phyloP scores from a whole-genome alignment of 2,888 invertebrate genomes.

The Mallateleia sp. region DNA sequence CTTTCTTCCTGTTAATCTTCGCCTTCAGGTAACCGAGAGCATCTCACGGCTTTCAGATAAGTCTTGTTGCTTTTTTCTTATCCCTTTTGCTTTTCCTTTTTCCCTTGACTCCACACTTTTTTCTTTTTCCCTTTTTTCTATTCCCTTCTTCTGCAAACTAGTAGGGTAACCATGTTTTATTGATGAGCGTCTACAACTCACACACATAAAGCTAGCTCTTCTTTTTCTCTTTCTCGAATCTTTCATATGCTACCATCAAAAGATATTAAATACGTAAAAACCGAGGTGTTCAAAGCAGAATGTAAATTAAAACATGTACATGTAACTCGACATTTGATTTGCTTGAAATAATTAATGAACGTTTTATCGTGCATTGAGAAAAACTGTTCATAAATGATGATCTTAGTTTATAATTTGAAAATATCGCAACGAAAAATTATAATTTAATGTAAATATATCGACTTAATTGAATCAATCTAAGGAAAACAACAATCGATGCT shows the following conservation, averaged over 20 bases:
- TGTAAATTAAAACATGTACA: constrained; percentile 41
- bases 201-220: constrained; percentile 70
- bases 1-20: constrained; percentile 34
- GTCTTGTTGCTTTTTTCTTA: constrained; percentile 46
- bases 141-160: constrained; percentile 54
- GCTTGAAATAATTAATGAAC: too few relatives aligned
- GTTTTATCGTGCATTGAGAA: too few relatives aligned
- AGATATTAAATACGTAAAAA: constrained; percentile 58
- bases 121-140: constrained; percentile 46
- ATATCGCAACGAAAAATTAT: too few relatives aligned
- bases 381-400: too few relatives aligned
- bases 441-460: too few relatives aligned
- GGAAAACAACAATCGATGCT: too few relatives aligned
- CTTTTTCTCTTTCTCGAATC: constrained; percentile 51
- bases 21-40: constrained; percentile 32
- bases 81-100: constrained; percentile 53
- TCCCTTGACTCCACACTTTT: constrained; percentile 7
- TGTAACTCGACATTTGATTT: constrained; percentile 27
- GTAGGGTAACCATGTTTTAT: constrained; percentile 74
- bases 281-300: constrained; percentile 27
- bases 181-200: constrained; percentile 76
- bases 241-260: constrained; percentile 58
- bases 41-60: constrained; percentile 35
- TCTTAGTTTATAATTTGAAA: too few relatives aligned
- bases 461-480: too few relatives aligned